A percentile compares a stretch with the other conserved stretches of the same genome.
Evolutionary conservation across 37 sponge, comb jelly and placozoan species (phyloP).

Genomic region (Lycopodina hypogea): DNA sequence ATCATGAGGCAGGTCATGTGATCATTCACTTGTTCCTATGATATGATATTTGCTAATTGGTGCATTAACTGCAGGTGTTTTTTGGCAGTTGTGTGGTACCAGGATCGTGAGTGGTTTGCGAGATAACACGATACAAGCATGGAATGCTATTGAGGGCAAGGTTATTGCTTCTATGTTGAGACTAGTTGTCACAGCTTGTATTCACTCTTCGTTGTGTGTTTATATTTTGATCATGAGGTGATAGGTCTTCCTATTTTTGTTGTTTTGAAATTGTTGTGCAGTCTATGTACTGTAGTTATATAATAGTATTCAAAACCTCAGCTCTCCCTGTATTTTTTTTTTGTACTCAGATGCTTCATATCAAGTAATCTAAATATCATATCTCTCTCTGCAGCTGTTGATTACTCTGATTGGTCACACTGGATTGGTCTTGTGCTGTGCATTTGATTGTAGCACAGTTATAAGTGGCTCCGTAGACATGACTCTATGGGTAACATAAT

Average conservation of each 20-base stretch:
- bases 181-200: too few relatives aligned
- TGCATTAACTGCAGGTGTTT: slow-evolving; percentile 69
- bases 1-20: slow-evolving; percentile 83
- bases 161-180: too few relatives aligned
- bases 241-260: too few relatives aligned
- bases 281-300: too few relatives aligned
- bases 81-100: slow-evolving; percentile 87
- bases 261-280: too few relatives aligned
- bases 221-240: too few relatives aligned
- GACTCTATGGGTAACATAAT: slow-evolving; percentile 77
- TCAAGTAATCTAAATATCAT: too few relatives aligned
- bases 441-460: slow-evolving; percentile 86
- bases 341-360: too few relatives aligned
- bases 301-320: too few relatives aligned
- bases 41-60: background rate
- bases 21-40: background rate
- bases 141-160: slow-evolving; percentile 89
- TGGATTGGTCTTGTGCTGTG: slow-evolving; percentile 97
- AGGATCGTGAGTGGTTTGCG: slow-evolving; percentile 97
- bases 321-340: too few relatives aligned
- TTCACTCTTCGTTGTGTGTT: background rate
- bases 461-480: slow-evolving; percentile 97
- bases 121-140: slow-evolving; percentile 95
- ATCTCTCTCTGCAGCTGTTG: slow-evolving; percentile 61
- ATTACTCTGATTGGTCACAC: slow-evolving; percentile 92